A percentile compares a stretch with the other conserved stretches of the same genome.
Evolutionary conservation across 2,113 vertebrate genomes (phyloP).

Genomic region (Lamprologus tigripictilis): DNA sequence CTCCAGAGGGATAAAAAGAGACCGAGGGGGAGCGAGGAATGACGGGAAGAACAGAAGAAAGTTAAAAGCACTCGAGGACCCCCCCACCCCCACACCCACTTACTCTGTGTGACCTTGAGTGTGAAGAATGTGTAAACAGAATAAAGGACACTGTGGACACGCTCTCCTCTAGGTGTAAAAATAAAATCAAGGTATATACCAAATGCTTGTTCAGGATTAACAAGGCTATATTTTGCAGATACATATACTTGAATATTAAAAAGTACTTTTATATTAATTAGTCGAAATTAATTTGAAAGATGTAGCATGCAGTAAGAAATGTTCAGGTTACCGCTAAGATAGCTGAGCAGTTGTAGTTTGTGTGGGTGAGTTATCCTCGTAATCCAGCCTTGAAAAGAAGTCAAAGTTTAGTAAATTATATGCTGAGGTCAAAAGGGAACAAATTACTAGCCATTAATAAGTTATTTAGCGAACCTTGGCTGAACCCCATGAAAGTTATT

Average conservation of each 20-base stretch:
- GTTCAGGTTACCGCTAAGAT: too few relatives aligned
- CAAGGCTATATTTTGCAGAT: neutral
- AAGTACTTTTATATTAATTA: neutral
- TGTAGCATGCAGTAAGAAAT: neutral
- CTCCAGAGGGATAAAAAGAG: conserved; percentile 6
- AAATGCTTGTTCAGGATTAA: neutral
- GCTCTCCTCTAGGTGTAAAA: neutral
- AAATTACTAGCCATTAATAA: neutral
- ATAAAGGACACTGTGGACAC: neutral
- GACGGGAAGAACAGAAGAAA: neutral
- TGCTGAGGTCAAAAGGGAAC: neutral
- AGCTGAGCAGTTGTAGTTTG: neutral
- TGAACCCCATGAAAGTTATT: neutral
- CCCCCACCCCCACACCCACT: neutral
- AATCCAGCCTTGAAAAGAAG: neutral
- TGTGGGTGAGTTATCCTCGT: neutral
- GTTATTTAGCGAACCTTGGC: neutral
- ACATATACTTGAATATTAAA: neutral
- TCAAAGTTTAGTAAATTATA: neutral
- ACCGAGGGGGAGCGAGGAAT: neutral
- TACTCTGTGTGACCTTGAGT: neutral
- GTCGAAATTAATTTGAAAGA: neutral
- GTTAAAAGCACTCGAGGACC: conserved; percentile 20
- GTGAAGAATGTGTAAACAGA: neutral
- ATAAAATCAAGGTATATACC: neutral